A percentile compares a stretch with the other conserved stretches of the same genome.
These are phyloP conservation scores for Nettapus auritus DNA, from an alignment of 2,113 vertebrate species.

Conservation along the genomic window DNA sequence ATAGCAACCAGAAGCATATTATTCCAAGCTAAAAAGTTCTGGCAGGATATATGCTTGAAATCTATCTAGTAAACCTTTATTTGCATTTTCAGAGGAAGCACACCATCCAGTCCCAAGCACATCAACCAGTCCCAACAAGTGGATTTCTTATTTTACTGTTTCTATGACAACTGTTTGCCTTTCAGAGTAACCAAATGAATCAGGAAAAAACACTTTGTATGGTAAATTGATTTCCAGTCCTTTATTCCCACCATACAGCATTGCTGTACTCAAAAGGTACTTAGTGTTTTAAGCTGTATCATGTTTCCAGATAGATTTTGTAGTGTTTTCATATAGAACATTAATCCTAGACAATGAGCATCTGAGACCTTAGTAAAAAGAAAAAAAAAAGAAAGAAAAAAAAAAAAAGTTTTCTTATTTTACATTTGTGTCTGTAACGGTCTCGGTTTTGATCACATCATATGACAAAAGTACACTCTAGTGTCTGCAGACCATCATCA, in stretches of 20 bases:
- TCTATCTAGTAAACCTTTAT: constrained; percentile 8
- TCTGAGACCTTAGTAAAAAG: background rate
- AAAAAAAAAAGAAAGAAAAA: background rate
- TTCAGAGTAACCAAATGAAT: constrained; percentile 52
- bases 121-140: constrained; percentile 28
- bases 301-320: constrained; percentile 18
- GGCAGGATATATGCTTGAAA: background rate
- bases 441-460: background rate
- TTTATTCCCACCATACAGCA: background rate
- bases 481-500: background rate
- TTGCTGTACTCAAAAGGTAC: constrained; percentile 18
- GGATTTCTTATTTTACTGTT: constrained; percentile 73
- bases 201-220: constrained; percentile 49
- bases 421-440: background rate
- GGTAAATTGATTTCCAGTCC: constrained; percentile 46
- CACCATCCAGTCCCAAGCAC: background rate
- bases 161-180: constrained; percentile 77
- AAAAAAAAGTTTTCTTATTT: background rate
- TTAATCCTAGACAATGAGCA: background rate
- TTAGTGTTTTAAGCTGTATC: constrained; percentile 11
- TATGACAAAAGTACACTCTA: background rate
- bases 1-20: background rate
- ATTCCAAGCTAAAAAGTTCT: constrained; percentile 10
- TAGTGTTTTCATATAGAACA: constrained; percentile 13
- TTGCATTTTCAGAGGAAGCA: constrained; percentile 39